phyloP scores from a whole-genome alignment of 1,140 invertebrate species.

The Bombus affinis region DNA sequence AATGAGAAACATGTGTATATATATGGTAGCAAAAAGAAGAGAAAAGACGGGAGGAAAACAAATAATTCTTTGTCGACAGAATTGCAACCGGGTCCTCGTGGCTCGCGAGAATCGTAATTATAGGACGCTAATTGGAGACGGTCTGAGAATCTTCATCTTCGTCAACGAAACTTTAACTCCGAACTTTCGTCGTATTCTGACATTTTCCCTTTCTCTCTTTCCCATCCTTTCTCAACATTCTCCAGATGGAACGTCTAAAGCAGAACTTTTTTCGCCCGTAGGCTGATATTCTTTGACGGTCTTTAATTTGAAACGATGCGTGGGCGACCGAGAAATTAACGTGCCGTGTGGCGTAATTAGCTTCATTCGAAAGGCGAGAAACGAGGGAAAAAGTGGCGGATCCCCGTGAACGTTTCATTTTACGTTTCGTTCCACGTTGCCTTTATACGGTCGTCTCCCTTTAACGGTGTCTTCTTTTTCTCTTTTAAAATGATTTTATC shows the following conservation, averaged over 20 bases:
- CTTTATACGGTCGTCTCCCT: background rate
- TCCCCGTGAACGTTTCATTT: background rate
- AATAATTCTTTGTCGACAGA: conserved; percentile 55
- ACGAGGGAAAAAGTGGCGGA: conserved; percentile 9
- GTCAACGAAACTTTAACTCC: conserved; percentile 43
- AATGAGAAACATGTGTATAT: background rate
- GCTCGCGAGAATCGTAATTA: conserved; percentile 61
- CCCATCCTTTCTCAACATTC: no score
- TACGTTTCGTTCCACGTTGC: background rate
- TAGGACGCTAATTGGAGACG: conserved; percentile 59
- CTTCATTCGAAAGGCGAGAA: background rate
- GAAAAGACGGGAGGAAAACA: background rate
- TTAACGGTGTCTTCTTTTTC: background rate
- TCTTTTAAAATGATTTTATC: background rate
- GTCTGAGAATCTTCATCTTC: conserved; percentile 51
- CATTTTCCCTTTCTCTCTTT: background rate
- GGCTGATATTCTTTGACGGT: conserved; percentile 33
- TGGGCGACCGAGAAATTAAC: conserved; percentile 38
- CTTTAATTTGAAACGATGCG: conserved; percentile 49
- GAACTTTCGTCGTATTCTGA: conserved; percentile 19
- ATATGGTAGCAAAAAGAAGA: background rate
- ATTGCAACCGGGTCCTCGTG: conserved; percentile 4
- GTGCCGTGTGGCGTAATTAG: conserved; percentile 31
- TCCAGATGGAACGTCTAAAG: conserved; percentile 38
- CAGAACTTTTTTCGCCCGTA: conserved; percentile 17